These are phyloP conservation scores for Arctia plantaginis DNA, from an alignment of 2,888 invertebrate species.

Conservation along the genomic window DNA sequence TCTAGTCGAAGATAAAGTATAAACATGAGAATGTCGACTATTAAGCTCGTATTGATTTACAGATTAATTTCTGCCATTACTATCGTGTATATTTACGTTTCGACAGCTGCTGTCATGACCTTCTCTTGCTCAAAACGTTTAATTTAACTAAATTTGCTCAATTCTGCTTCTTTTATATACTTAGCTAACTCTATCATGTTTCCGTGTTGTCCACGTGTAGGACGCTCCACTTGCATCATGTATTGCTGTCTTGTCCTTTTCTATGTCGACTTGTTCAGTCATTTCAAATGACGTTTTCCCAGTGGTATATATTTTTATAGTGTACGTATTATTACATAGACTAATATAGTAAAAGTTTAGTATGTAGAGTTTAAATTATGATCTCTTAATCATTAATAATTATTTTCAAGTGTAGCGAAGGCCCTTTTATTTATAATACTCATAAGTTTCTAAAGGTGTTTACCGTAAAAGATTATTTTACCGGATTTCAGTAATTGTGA, in stretches of 20 bases:
- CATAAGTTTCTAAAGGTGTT: constrained; percentile 83
- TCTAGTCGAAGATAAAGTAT: constrained; percentile 82
- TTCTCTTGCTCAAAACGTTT: constrained; percentile 83
- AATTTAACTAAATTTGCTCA: constrained; percentile 85
- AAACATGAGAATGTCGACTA: constrained; percentile 77
- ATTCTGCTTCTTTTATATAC: constrained; percentile 65
- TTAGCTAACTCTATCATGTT: constrained; percentile 31
- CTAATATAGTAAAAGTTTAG: constrained; percentile 82
- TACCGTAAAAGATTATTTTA: constrained; percentile 65
- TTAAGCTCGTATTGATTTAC: constrained; percentile 63
- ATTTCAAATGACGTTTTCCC: constrained; percentile 67
- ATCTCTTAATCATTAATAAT: constrained; percentile 87
- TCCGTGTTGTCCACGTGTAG: constrained; percentile 33
- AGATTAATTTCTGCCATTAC: constrained; percentile 60
- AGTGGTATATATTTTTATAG: constrained; percentile 80
- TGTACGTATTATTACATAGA: constrained; percentile 77
- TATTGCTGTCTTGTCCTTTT: constrained; percentile 40
- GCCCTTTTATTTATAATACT: constrained; percentile 85
- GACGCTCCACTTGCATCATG: constrained; percentile 28
- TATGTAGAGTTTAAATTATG: constrained; percentile 83
- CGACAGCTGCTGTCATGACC: constrained; percentile 77
- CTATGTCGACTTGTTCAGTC: constrained; percentile 62
- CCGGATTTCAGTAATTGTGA: constrained; percentile 68
- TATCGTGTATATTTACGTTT: constrained; percentile 64
- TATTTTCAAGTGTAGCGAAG: constrained; percentile 78